These are phyloP conservation scores for Isoperla grammatica DNA, from an alignment of 2,888 invertebrate species.

Conservation along the genomic window DNA sequence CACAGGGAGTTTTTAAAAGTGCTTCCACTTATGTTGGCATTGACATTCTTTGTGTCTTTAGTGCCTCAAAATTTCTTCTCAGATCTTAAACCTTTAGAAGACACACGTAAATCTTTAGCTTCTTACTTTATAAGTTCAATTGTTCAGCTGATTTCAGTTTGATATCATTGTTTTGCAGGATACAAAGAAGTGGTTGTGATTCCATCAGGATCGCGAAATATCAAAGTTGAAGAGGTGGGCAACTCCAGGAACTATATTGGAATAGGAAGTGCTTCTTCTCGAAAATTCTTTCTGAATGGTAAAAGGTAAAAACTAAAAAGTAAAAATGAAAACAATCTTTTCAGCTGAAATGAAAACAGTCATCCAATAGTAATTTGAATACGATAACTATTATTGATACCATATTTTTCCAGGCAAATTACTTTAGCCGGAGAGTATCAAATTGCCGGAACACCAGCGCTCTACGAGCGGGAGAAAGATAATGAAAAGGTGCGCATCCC, in stretches of 20 bases:
- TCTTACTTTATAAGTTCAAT: too few species aligned
- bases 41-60: too few species aligned
- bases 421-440: slow-evolving; percentile 73
- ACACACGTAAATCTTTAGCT: too few species aligned
- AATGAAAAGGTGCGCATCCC: slow-evolving; percentile 75
- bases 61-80: too few species aligned
- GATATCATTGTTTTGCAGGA: too few species aligned
- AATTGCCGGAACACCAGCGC: slow-evolving; percentile 70
- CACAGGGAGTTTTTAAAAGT: too few species aligned
- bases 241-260: slow-evolving; percentile 74
- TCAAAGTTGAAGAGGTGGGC: slow-evolving; percentile 67
- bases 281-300: slow-evolving; percentile 72
- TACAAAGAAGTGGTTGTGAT: slow-evolving; percentile 55
- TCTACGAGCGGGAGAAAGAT: slow-evolving; percentile 72
- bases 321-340: slow-evolving; percentile 10
- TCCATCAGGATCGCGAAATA: slow-evolving; percentile 73
- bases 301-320: slow-evolving; percentile 62
- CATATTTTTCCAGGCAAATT: slow-evolving; percentile 50
- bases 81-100: too few species aligned
- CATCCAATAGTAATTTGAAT: neutral
- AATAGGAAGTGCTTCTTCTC: slow-evolving; percentile 62
- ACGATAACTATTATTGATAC: neutral
- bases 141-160: too few species aligned
- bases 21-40: too few species aligned
- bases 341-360: slow-evolving; percentile 1